Percentiles rank a stretch among this genome's conserved stretches.
Conservation (phyloP, 37 sponge, comb jelly and placozoan species). For the Amphimedon queenslandica region DNA sequence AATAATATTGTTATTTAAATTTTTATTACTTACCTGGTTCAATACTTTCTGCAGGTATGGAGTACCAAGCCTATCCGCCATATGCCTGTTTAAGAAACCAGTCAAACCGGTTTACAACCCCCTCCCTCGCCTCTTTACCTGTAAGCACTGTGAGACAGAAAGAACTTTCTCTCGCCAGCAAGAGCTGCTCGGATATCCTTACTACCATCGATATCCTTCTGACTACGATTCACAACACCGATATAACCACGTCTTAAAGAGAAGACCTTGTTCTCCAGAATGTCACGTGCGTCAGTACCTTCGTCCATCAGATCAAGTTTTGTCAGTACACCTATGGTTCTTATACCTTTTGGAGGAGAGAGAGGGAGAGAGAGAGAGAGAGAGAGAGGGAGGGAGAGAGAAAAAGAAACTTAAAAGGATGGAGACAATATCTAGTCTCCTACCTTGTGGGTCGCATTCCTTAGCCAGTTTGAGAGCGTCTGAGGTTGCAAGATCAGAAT, state of each 20-base stretch:
- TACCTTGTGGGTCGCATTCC: constrained; percentile 95
- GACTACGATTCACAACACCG: constrained; percentile 98
- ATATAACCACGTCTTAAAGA: constrained; percentile 94
- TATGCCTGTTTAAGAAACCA: constrained; percentile 58
- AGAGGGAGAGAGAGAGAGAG: not conserved
- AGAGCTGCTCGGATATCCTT: constrained; percentile 98
- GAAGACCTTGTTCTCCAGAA: constrained; percentile 91
- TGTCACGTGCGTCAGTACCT: constrained; percentile 92
- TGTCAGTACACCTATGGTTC: constrained; percentile 93
- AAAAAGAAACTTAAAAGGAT: too few relatives aligned
- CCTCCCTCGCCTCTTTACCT: constrained; percentile 16
- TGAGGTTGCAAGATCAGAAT: constrained; percentile 95
- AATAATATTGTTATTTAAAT: not conserved
- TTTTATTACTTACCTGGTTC: constrained; percentile 71
- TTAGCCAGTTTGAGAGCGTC: constrained; percentile 98
- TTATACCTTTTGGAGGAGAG: constrained; percentile 35
- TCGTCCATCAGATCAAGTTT: constrained; percentile 99
- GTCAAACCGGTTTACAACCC: not conserved
- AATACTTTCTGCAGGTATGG: constrained; percentile 86
- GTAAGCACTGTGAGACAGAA: constrained; percentile 90
- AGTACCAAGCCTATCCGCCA: constrained; percentile 95
- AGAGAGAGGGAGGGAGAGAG: not conserved
- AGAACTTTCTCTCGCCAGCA: constrained; percentile 95
- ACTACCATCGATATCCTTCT: constrained; percentile 95
- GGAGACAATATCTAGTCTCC: not conserved